Evolutionary conservation across 2,113 vertebrate species (phyloP).

Genomic region (Poecile atricapillus): DNA sequence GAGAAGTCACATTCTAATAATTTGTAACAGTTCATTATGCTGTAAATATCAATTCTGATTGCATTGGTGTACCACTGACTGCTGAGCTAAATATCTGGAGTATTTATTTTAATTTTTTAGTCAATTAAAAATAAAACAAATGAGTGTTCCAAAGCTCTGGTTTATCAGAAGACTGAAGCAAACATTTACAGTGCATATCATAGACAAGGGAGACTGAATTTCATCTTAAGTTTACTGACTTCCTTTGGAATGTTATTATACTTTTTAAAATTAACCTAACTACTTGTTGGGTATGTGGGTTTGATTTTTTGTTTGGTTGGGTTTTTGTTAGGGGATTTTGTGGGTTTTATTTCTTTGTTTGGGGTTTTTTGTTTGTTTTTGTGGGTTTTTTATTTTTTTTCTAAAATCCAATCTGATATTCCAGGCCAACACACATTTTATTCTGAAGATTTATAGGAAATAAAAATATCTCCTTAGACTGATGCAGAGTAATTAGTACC

Average conservation of each 20-base stretch:
- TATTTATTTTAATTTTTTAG: not conserved
- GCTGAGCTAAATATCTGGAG: not conserved
- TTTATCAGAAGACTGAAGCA: not conserved
- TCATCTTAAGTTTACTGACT: not conserved
- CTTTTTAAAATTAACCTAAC: not conserved
- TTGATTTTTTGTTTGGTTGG: not conserved
- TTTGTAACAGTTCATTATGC: not conserved
- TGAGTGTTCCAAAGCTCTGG: not conserved
- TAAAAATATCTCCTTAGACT: not conserved
- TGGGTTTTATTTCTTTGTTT: not conserved
- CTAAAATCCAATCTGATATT: not conserved
- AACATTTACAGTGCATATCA: not conserved
- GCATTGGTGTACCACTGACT: not conserved
- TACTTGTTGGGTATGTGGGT: not conserved
- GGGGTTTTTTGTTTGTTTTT: not conserved
- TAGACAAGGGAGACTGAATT: not conserved
- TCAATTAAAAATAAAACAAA: not conserved
- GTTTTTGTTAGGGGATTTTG: not conserved
- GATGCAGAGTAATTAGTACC: not conserved
- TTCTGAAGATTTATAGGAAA: not conserved
- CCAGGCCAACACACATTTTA: not conserved
- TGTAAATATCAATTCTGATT: not conserved
- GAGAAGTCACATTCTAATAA: not conserved
- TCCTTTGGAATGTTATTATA: not conserved
- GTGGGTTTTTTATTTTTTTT: not conserved